Conservation (phyloP, 2,113 vertebrate species). For the Procavia capensis region DNA sequence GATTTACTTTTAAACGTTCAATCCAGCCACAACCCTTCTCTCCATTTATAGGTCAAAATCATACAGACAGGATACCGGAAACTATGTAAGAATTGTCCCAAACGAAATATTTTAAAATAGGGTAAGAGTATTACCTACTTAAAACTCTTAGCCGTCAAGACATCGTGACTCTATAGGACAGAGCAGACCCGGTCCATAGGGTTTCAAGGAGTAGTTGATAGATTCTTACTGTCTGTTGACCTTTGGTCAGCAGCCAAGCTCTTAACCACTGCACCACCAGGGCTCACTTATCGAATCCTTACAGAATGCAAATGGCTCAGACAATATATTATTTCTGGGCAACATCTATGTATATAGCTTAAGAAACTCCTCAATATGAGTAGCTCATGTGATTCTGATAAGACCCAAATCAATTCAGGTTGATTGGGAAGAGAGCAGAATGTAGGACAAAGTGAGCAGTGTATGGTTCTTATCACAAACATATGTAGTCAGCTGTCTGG, state of each 20-base stretch:
- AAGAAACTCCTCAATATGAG: neutral
- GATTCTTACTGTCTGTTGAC: too few species aligned
- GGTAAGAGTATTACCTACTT: conserved; percentile 69
- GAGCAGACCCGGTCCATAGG: too few species aligned
- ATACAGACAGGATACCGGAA: conserved; percentile 82
- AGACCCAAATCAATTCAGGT: neutral
- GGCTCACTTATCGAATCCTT: neutral
- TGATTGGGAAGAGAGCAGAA: neutral
- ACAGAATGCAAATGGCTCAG: neutral
- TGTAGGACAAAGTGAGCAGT: neutral
- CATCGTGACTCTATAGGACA: too few species aligned
- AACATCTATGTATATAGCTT: neutral
- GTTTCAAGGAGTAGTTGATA: too few species aligned
- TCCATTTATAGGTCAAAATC: conserved; percentile 76
- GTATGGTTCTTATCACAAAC: neutral
- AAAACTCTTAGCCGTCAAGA: neutral
- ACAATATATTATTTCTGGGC: neutral
- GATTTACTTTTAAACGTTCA: conserved; percentile 66
- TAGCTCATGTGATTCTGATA: neutral
- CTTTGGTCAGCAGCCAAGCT: too few species aligned
- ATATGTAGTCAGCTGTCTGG: neutral
- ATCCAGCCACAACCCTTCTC: conserved; percentile 69
- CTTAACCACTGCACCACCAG: too few species aligned
- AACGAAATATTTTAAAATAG: conserved; percentile 80
- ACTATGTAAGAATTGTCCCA: conserved; percentile 76